Evolutionary conservation across 2,113 vertebrate genomes (phyloP).

Genomic region (Pitta sordida): DNA sequence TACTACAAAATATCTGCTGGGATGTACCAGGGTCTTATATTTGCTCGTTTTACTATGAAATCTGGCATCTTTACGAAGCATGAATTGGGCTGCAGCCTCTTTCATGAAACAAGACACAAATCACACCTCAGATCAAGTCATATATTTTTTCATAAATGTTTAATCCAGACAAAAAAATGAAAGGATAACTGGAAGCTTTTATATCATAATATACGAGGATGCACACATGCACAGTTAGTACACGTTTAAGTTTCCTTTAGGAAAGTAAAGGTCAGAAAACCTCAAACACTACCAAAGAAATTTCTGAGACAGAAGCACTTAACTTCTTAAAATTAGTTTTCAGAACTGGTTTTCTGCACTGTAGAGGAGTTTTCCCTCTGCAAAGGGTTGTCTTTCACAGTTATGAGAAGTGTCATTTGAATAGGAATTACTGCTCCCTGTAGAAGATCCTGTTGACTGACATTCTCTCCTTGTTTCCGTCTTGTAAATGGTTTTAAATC

Average conservation of each 20-base stretch:
- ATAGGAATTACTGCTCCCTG: background rate
- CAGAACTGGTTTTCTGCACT: background rate
- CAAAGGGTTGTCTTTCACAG: background rate
- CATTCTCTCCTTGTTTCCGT: background rate
- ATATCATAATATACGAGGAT: background rate
- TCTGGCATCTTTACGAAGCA: slow-evolving; percentile 17
- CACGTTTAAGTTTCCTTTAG: background rate
- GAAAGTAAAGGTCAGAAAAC: background rate
- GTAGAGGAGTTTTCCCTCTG: background rate
- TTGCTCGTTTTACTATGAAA: slow-evolving; percentile 9
- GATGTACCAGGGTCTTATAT: background rate
- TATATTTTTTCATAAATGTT: slow-evolving; percentile 20
- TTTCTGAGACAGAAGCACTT: background rate
- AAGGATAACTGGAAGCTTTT: background rate
- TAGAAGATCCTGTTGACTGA: background rate
- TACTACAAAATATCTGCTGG: background rate
- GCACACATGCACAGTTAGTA: background rate
- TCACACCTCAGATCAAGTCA: background rate
- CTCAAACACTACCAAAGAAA: background rate
- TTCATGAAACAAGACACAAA: slow-evolving; percentile 27
- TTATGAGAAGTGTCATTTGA: background rate
- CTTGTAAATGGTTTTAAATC: background rate
- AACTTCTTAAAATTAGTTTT: background rate
- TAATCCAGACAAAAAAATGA: background rate
- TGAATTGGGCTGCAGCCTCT: background rate